Percentiles rank a stretch among this genome's conserved stretches.
phyloP scores from a whole-genome alignment of 2,888 invertebrate genomes.

The Ichneumoninae sp. region DNA sequence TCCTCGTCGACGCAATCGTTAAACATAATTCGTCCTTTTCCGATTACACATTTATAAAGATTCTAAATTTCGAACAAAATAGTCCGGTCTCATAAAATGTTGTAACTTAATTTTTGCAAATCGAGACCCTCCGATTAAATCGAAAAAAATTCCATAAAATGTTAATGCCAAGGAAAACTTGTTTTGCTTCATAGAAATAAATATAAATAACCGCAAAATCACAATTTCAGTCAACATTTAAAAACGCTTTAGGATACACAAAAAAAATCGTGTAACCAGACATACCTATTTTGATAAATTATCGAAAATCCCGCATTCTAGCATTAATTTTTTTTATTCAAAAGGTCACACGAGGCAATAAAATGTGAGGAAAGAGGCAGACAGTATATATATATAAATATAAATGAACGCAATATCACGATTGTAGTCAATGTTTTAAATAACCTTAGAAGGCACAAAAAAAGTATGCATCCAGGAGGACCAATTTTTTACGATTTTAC shows the following conservation, averaged over 20 bases:
- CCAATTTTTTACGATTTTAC: neutral
- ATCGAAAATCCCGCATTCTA: neutral
- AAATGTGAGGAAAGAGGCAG: slow-evolving; percentile 21
- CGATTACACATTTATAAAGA: neutral
- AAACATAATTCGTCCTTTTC: neutral
- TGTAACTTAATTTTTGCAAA: neutral
- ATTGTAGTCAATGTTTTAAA: neutral
- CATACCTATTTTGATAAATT: neutral
- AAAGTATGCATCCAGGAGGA: neutral
- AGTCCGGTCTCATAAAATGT: neutral
- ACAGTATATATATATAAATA: neutral
- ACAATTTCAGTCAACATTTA: neutral
- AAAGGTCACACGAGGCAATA: neutral
- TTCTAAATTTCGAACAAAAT: neutral
- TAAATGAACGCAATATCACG: too few species aligned
- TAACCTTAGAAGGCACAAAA: neutral
- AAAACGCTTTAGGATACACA: neutral
- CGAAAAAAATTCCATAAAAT: too few species aligned
- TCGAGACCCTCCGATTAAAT: too few species aligned
- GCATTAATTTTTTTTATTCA: neutral
- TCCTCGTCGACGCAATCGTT: neutral
- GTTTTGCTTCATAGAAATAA: too few species aligned
- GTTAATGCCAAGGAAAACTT: too few species aligned
- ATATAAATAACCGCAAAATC: too few species aligned
- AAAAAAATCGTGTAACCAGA: neutral